Evolutionary conservation across 2,797 vertebrate genomes (phyloP), one percentile per base, ranked within the genome.

Genomic region (Melanotaenia boesemani): DNA sequence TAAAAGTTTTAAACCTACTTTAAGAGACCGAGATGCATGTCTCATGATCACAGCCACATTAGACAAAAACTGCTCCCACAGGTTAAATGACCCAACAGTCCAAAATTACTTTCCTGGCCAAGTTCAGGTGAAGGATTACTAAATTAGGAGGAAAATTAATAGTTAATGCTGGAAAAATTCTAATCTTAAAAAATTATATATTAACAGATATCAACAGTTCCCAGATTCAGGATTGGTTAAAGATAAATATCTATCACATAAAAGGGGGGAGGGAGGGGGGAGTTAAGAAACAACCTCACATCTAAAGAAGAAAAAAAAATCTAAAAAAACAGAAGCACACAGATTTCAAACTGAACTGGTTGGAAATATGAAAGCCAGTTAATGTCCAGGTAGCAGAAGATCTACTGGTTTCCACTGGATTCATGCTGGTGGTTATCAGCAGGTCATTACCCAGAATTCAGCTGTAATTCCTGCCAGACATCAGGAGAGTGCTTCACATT

Each of bases 141-240:
- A 74, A 82, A 80, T 77, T 68, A 80, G 71, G 41, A 77, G 26
- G 72, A 81, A 86, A 80, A 76, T 85, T 79, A 74, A 64, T 58
- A 67, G 84, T 72, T 64, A 57, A 24, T 36, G 44, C 32, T 60
- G 63, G 85, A 81, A 87, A 84, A 90, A 79, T 1, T 36, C 61
- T 79, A 74, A 28, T 77, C 56, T 69, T 80, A 70, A 67, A 80
- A 83, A 84, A 62, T 28, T 24, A 4, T 54, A 70, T 32, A 32
- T 32, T 32, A 77, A 77, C 22, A 32, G 37, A 46, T 12, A 44
- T 60, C 24, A 72, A 74, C 59, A 58, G 30, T 79, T 81, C 39
- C 11, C 30, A 46, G 28, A 22, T 63, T 63, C 46, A 75, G 55
- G 69, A 74, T 74, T 11, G 56, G 0, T 22, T 63, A 52, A 59